Percentiles rank a stretch among this genome's conserved stretches.
phyloP scores from a whole-genome alignment of 2,888 invertebrate species.

The Ptycholaimellus sp. region DNA sequence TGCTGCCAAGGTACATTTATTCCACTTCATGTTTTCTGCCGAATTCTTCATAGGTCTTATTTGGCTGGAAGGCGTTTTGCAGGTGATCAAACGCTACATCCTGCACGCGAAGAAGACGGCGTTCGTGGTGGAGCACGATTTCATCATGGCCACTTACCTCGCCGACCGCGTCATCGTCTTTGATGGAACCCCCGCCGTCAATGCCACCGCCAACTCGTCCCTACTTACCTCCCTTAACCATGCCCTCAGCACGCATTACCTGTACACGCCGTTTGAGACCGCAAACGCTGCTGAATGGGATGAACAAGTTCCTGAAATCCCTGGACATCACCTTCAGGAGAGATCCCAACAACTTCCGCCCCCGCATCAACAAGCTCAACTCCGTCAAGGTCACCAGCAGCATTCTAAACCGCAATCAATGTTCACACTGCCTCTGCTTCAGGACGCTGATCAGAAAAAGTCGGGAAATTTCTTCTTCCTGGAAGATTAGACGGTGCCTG shows the following conservation, averaged over 20 bases:
- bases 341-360: conserved; percentile 93
- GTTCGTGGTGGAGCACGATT: conserved; percentile 98
- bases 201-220: conserved; percentile 60
- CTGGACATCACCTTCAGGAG: conserved; percentile 89
- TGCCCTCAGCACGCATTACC: neutral
- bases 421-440: no score
- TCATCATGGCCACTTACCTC: conserved; percentile 98
- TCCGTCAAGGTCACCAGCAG: conserved; percentile 67
- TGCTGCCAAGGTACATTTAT: conserved; percentile 80
- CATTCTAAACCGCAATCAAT: conserved; percentile 1
- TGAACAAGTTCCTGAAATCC: conserved; percentile 85
- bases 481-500: conserved; percentile 46
- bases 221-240: neutral
- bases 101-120: conserved; percentile 97
- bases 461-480: conserved; percentile 96
- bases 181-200: conserved; percentile 70
- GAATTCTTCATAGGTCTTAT: neutral
- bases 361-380: conserved; percentile 81
- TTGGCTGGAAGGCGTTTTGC: neutral
- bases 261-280: conserved; percentile 35
- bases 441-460: conserved; percentile 87
- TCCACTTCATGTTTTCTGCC: no score
- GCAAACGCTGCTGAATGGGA: conserved; percentile 64
- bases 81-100: conserved; percentile 44
- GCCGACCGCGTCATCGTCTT: conserved; percentile 96